Conservation (phyloP, 2,113 vertebrate species). For the Indri indri region DNA sequence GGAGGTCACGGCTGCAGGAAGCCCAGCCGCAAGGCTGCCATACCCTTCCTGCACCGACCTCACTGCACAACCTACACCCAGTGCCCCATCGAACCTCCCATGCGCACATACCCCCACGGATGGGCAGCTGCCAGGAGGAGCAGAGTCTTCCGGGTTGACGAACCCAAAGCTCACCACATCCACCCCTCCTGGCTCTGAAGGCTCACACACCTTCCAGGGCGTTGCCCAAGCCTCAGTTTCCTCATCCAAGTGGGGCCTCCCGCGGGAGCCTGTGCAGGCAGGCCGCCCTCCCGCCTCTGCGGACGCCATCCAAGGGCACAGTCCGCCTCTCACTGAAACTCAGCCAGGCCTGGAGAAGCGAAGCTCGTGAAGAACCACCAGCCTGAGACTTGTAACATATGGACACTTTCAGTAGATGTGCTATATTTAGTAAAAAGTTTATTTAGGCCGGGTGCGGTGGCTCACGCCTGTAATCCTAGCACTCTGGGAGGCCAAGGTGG, state of each 20-base stretch:
- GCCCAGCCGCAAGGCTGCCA: background rate
- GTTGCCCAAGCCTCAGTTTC: background rate
- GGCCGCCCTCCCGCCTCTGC: background rate
- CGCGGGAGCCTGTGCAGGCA: background rate
- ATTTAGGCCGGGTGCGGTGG: too few relatives aligned
- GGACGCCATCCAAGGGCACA: background rate
- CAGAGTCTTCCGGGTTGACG: background rate
- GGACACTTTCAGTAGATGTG: background rate
- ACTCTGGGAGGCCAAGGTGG: too few relatives aligned
- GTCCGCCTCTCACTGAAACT: background rate
- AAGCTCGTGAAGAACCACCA: background rate
- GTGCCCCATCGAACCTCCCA: background rate
- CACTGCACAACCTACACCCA: background rate
- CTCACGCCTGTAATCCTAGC: too few relatives aligned
- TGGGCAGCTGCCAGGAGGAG: background rate
- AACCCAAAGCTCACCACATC: background rate
- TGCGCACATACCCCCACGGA: accelerated
- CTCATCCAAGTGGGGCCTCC: background rate
- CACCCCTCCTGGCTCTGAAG: background rate
- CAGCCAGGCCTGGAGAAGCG: background rate
- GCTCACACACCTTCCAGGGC: background rate
- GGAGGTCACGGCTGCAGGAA: background rate
- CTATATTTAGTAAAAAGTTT: background rate
- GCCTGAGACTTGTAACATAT: background rate
- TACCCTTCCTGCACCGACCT: background rate